phyloP scores from a whole-genome alignment of 1,140 invertebrate species.

The Lepidostoma basale region DNA sequence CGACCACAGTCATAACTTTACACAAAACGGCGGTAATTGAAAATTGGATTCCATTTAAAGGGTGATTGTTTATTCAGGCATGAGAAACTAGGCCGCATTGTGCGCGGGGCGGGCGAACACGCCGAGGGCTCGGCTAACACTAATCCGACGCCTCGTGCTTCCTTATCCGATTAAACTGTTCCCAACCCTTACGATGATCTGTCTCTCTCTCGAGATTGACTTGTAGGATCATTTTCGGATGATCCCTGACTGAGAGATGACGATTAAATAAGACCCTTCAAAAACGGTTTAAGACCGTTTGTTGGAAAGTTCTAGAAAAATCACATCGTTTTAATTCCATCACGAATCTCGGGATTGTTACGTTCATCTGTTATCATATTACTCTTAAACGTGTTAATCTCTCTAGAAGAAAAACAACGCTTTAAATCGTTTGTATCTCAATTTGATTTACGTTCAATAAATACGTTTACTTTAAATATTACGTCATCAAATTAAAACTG shows the following conservation, averaged over 20 bases:
- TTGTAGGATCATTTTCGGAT: slow-evolving; percentile 26
- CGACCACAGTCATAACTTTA: slow-evolving; percentile 46
- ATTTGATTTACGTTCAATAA: too few relatives aligned
- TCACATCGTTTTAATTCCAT: too few relatives aligned
- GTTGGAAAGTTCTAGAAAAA: too few relatives aligned
- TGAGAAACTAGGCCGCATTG: slow-evolving; percentile 45
- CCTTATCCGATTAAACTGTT: slow-evolving; percentile 45
- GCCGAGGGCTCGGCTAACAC: slow-evolving; percentile 44
- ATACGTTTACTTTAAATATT: too few relatives aligned
- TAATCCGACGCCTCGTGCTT: slow-evolving; percentile 42
- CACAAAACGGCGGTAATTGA: slow-evolving; percentile 47
- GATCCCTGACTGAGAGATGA: slow-evolving; percentile 21
- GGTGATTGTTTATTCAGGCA: slow-evolving; percentile 45
- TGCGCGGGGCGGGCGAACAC: slow-evolving; percentile 41
- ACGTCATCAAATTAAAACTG: too few relatives aligned
- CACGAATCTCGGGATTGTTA: too few relatives aligned
- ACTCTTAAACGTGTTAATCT: too few relatives aligned
- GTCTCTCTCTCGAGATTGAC: slow-evolving; percentile 25
- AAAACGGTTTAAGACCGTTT: slow-evolving; percentile 13
- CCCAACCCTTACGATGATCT: slow-evolving; percentile 23
- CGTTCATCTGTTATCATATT: too few relatives aligned
- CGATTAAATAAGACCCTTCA: slow-evolving; percentile 18
- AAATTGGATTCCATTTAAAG: slow-evolving; percentile 47
- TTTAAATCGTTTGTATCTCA: too few relatives aligned
- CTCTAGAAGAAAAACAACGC: too few relatives aligned